phyloP scores from a whole-genome alignment of 37 sponge, comb jelly and placozoan genomes.

The Diacarnus erythraeanus region DNA sequence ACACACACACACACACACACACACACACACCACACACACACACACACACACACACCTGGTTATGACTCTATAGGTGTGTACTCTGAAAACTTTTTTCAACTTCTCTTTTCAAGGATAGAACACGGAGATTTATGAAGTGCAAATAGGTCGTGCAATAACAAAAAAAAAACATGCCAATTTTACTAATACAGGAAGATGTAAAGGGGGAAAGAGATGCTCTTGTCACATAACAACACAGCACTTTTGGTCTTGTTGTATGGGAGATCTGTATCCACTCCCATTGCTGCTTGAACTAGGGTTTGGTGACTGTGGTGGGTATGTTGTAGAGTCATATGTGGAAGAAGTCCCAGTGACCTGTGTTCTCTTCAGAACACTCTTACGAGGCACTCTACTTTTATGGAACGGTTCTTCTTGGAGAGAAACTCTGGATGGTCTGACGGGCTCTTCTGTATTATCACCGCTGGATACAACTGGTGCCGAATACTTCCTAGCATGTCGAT shows the following conservation, averaged over 20 bases:
- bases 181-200: not conserved
- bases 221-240: constrained; percentile 41
- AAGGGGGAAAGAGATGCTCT: no score
- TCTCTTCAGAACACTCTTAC: constrained; percentile 31
- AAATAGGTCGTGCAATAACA: not conserved
- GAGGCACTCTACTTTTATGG: not conserved
- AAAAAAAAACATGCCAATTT: not conserved
- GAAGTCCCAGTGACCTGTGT: not conserved
- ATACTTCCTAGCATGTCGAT: not conserved
- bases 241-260: not conserved
- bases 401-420: not conserved
- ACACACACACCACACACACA: no score
- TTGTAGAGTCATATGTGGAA: not conserved
- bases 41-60: no score
- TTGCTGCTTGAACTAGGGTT: not conserved
- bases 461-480: not conserved
- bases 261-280: not conserved
- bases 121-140: no score
- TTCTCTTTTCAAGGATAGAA: no score
- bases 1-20: no score
- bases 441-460: not conserved
- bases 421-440: not conserved
- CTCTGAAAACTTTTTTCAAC: no score
- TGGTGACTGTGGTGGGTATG: not conserved
- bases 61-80: no score